Conservation (phyloP, 2,888 invertebrate species). For the Octonoba sinensis region DNA sequence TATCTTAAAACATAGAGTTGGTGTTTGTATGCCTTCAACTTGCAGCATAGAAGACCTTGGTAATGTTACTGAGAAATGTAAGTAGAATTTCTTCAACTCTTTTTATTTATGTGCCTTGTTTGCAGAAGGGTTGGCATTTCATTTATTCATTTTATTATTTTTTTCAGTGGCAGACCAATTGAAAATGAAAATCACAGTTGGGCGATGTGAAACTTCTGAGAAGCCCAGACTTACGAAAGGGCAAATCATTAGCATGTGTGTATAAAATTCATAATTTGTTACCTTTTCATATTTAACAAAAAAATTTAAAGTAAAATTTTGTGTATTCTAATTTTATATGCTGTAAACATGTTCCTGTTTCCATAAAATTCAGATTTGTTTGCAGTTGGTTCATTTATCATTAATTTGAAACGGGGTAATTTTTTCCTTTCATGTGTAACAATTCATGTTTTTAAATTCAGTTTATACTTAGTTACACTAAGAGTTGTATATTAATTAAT, state of each 20-base stretch:
- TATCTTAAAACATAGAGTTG: slow-evolving; percentile 56
- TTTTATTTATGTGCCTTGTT: neutral
- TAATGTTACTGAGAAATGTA: slow-evolving; percentile 51
- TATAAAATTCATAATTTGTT: neutral
- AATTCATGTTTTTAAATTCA: no score
- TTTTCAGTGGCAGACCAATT: slow-evolving; percentile 46
- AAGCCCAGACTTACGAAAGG: slow-evolving; percentile 41
- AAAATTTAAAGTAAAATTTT: neutral
- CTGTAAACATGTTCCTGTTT: no score
- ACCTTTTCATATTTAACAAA: neutral
- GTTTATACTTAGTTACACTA: no score
- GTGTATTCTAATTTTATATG: no score
- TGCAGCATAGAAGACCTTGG: slow-evolving; percentile 52
- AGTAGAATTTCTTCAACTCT: slow-evolving; percentile 7
- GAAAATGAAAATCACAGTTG: slow-evolving; percentile 55
- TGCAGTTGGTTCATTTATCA: neutral
- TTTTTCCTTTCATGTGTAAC: no score
- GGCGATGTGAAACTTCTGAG: slow-evolving; percentile 52
- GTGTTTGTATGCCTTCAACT: slow-evolving; percentile 55
- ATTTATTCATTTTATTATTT: neutral
- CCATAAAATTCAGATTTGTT: neutral
- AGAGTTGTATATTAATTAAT: no score
- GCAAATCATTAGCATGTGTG: slow-evolving; percentile 61
- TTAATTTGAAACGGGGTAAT: neutral
- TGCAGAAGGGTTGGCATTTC: neutral